Conservation (phyloP, 2,113 vertebrate genomes). For the Corythaeola cristata region DNA sequence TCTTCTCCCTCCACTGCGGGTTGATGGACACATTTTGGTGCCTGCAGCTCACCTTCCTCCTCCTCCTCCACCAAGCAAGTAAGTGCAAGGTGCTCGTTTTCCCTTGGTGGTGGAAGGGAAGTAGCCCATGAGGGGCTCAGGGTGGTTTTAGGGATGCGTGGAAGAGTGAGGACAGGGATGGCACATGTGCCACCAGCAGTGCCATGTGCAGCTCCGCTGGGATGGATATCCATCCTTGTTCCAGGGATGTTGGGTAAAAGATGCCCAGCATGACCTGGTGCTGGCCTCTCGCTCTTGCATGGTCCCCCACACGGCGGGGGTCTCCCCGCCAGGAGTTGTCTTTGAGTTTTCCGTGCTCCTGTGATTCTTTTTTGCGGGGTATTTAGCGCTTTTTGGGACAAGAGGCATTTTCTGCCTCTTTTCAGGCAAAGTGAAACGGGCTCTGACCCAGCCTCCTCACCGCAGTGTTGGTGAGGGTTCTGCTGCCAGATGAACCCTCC, state of each 20-base stretch:
- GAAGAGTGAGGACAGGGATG: background rate
- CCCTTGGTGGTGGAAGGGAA: background rate
- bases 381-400: background rate
- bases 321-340: background rate
- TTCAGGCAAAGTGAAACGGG: too few species aligned
- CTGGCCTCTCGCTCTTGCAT: accelerated
- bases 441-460: too few species aligned
- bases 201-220: accelerated
- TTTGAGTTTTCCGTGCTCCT: too few species aligned
- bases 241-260: background rate
- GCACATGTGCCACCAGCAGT: accelerated
- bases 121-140: accelerated
- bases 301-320: too few species aligned
- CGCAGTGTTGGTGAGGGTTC: accelerated
- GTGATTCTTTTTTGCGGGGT: too few species aligned
- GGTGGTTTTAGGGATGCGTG: background rate
- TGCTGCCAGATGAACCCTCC: accelerated
- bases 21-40: accelerated
- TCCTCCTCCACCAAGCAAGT: background rate
- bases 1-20: accelerated
- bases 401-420: background rate
- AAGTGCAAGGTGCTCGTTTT: background rate
- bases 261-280: accelerated
- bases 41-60: background rate
- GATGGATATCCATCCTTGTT: background rate